phyloP scores from a whole-genome alignment of 2,113 vertebrate species.

The Montifringilla adamsi region DNA sequence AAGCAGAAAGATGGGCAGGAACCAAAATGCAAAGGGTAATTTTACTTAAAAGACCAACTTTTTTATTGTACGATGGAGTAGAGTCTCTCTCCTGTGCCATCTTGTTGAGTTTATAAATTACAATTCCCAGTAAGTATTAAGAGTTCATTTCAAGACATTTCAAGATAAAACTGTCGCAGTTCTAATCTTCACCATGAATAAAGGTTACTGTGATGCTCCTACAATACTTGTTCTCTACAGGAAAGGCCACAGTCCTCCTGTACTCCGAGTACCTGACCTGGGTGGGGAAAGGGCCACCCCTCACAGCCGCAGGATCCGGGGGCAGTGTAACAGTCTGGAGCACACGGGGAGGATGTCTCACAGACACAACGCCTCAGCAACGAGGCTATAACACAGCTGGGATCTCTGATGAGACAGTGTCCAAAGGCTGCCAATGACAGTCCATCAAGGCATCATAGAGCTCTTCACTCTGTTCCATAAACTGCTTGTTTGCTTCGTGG shows the following conservation, averaged over 20 bases:
- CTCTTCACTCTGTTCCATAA: slow-evolving; percentile 92
- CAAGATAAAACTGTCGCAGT: slow-evolving; percentile 22
- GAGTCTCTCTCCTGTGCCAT: slow-evolving; percentile 40
- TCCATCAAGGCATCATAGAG: slow-evolving; percentile 89
- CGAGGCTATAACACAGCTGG: slow-evolving; percentile 60
- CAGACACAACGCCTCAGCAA: not conserved
- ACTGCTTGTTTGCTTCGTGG: slow-evolving; percentile 84
- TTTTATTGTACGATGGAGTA: slow-evolving; percentile 56
- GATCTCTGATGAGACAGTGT: slow-evolving; percentile 77
- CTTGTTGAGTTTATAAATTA: slow-evolving; percentile 64
- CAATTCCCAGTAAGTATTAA: slow-evolving; percentile 37
- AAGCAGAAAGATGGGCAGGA: slow-evolving; percentile 38
- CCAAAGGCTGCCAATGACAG: slow-evolving; percentile 87
- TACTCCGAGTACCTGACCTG: not conserved
- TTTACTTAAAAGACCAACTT: slow-evolving; percentile 58
- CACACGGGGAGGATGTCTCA: not conserved
- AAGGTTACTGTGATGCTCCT: slow-evolving; percentile 35
- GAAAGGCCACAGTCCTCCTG: not conserved
- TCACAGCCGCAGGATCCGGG: not conserved
- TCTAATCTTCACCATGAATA: slow-evolving; percentile 14
- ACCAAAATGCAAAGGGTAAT: slow-evolving; percentile 49
- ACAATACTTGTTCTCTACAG: not conserved
- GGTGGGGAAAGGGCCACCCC: not conserved
- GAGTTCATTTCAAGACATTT: slow-evolving; percentile 47
- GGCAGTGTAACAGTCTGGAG: not conserved